These are phyloP conservation scores for Drosophila kurseongensis DNA, from an alignment of 1,140 invertebrate species.

Conservation along the genomic window DNA sequence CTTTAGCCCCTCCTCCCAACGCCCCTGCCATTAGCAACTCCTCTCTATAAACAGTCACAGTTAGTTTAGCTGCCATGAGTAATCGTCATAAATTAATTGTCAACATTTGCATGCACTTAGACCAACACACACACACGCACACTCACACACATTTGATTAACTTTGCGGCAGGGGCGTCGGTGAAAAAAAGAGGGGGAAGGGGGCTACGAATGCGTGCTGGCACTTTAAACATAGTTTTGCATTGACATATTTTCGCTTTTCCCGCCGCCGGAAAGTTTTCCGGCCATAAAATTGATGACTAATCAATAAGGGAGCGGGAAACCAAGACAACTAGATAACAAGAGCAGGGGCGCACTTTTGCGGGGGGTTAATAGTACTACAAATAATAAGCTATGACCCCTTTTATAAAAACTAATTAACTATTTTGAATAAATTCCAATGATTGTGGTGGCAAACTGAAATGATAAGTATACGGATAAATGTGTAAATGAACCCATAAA, in stretches of 20 bases:
- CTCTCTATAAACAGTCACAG: constrained; percentile 54
- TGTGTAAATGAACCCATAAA: neutral
- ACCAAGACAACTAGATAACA: constrained; percentile 61
- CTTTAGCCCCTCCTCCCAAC: neutral
- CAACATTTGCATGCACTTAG: constrained; percentile 82
- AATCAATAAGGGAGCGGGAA: constrained; percentile 62
- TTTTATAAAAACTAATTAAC: neutral
- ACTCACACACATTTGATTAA: constrained; percentile 26
- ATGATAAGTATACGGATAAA: no score
- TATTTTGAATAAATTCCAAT: neutral
- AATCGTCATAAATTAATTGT: constrained; percentile 83
- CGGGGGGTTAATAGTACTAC: neutral
- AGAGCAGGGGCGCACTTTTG: neutral
- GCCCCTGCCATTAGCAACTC: neutral
- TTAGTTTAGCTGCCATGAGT: constrained; percentile 83
- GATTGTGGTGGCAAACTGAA: no score
- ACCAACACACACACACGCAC: constrained; percentile 46
- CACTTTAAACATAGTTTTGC: constrained; percentile 73
- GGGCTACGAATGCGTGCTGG: constrained; percentile 36
- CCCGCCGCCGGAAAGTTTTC: constrained; percentile 22
- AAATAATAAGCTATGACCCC: neutral
- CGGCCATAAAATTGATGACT: constrained; percentile 68
- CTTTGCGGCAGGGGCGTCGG: constrained; percentile 3
- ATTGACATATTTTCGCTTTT: constrained; percentile 68
- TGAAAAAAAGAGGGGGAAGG: constrained; percentile 11